Conservation (phyloP, 2,113 vertebrate genomes). For the Myotis lucifugus region DNA sequence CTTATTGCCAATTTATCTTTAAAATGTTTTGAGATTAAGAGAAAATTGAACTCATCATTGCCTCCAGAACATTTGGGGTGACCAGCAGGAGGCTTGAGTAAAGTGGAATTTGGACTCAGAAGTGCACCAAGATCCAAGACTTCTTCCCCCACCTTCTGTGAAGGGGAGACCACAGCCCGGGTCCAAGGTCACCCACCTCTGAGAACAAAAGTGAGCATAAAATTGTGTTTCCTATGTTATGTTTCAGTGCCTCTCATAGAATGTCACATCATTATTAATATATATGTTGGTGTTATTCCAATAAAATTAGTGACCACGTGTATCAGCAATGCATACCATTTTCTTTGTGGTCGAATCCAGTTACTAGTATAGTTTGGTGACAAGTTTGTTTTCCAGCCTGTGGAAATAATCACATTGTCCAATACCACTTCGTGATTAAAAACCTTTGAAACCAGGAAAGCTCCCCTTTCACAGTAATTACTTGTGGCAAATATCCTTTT, state of each 20-base stretch:
- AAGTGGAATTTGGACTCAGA: not conserved
- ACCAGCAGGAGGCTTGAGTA: not conserved
- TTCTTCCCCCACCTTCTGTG: not conserved
- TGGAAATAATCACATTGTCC: slow-evolving; percentile 67
- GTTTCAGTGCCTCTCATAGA: not conserved
- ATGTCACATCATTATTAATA: not conserved
- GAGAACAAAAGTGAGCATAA: not conserved
- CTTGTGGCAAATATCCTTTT: slow-evolving; percentile 64
- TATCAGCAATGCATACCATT: not conserved
- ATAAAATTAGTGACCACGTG: not conserved
- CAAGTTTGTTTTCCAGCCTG: slow-evolving; percentile 33
- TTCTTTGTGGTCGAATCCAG: not conserved
- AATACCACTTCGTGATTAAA: slow-evolving; percentile 70
- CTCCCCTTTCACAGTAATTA: slow-evolving; percentile 61
- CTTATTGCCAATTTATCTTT: slow-evolving; percentile 47
- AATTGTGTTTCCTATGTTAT: not conserved
- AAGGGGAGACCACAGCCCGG: not conserved
- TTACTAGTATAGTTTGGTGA: not conserved
- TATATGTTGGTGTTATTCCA: not conserved
- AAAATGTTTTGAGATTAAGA: slow-evolving; percentile 50
- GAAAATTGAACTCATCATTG: slow-evolving; percentile 40
- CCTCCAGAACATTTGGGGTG: not conserved
- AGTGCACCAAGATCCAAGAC: not conserved
- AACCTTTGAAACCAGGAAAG: slow-evolving; percentile 57
- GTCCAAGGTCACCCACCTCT: not conserved